Evolutionary conservation across 2,797 vertebrate species (phyloP), one percentile per base, ranked within the genome.

Genomic region (Zenarchopterus dispar): DNA sequence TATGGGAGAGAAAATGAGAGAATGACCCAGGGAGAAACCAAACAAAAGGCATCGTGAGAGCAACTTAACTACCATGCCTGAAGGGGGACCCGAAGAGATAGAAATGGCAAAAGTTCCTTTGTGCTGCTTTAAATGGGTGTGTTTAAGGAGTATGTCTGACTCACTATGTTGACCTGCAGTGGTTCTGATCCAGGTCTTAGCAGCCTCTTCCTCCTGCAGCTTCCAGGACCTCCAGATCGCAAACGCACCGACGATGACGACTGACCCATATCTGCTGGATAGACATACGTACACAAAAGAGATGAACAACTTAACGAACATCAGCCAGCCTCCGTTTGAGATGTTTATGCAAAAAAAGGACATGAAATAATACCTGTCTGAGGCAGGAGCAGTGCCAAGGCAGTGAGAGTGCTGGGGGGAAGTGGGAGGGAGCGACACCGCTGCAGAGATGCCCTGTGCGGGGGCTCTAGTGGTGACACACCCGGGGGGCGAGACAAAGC

Each of bases 151-250:
- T 36, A 49, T 53, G 44, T 75, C 49, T 0, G 11, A 91, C 95
- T 96, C 92, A 97, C 95, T 78, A 95, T 84, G 81, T 95, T 95
- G 78, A 96, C 92, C 56, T 94, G 94, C 56, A 96, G 91, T 8
- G 95, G 94, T 80, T 95, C 94, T n/a, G 94, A 95, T 57, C 95
- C 94, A 8, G 93, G 93, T 84, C 93, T 93, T 50, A 95, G 80
- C 51, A 93, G 85, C 68, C 94, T 95, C 87, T 91, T 95, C 89
- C 92, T 95, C 39, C 92, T 86, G 45, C 89, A 93, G 77, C 92
- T 90, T 0, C 93, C 91, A 1, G 86, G 78, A 53, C 74, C 93
- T 80, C 89, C 89, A 3, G 88, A 88, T 11, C 91, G 76, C 64
- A 92, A 79, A 19, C 90, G 91, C 48, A 94, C 94, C 24, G 94